Evolutionary conservation across 2,113 vertebrate genomes (phyloP), one percentile per base, ranked within the genome.

Genomic region (Tyto alba): DNA sequence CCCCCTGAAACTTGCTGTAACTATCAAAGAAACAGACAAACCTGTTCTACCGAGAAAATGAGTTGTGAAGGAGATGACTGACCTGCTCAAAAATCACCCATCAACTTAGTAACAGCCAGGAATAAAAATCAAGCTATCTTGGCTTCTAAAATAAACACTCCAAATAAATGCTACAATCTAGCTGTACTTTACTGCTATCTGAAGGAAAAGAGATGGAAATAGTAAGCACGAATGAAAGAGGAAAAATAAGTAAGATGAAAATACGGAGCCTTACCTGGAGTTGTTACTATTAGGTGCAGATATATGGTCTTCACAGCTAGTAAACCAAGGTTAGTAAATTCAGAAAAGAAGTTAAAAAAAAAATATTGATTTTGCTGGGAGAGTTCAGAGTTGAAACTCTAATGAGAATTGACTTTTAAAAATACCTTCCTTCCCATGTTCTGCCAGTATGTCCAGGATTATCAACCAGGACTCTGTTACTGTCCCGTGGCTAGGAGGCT

Each of bases 381-480:
- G 29, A 79, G 8, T 83, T 90, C 26, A 85, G 56, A 85, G 43
- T 53, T 81, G 38, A 71, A 66, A 53, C 29, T n/a, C 38, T 36
- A 38, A 55, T 6, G 10, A 52, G 45, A 87, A 32, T 1, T 26
- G 2, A 62, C 62, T 62, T 69, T 4, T 3, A 67, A 36, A 26
- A 60, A 64, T 32, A 40, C 13, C 43, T 69, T 81, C 38, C 22
- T 75, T 92, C 64, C 59, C 11, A 10, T 13, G 5, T 43, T 89
- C 60, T 79, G 66, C 57, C 48, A 48, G 7, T 29, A 34, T 7
- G 11, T 10, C 55, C 50, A 29, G 34, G 25, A 13, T 57, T n/a
- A 73, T 29, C 59, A 66, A 0, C 27, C 52, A 30, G 0, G 0
- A 5, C 3, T 36, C n/a, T 18, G 36, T 25, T 64, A 5, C 36